phyloP scores from a whole-genome alignment of 2,888 invertebrate genomes.

The Gryllus longicercus region DNA sequence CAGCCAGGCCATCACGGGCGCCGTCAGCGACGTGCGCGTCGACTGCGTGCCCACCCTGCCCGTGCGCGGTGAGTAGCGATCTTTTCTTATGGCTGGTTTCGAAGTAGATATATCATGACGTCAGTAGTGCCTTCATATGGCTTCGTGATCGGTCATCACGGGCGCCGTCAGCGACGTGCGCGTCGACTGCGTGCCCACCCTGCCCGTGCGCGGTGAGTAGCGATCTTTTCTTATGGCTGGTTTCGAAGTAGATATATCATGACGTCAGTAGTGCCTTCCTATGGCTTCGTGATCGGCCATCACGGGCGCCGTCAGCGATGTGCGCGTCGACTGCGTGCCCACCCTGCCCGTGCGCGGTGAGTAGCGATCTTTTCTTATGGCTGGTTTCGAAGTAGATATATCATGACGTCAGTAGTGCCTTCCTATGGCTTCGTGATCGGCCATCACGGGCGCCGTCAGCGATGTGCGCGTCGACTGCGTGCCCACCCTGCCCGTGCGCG shows the following conservation, averaged over 20 bases:
- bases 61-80: constrained; percentile 61
- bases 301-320: constrained; percentile 79
- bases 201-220: constrained; percentile 70
- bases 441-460: constrained; percentile 72
- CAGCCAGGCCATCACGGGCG: constrained; percentile 78
- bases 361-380: constrained; percentile 36
- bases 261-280: constrained; percentile 73
- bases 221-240: too few species aligned
- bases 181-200: constrained; percentile 79
- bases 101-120: too few species aligned
- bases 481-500: constrained; percentile 75
- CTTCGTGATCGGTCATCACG: constrained; percentile 70
- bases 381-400: too few species aligned
- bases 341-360: constrained; percentile 76
- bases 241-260: too few species aligned
- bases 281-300: constrained; percentile 75
- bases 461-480: constrained; percentile 81
- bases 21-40: constrained; percentile 78
- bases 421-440: constrained; percentile 82
- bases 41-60: constrained; percentile 82
- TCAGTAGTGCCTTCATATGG: constrained; percentile 83
- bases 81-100: background rate
- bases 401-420: constrained; percentile 63
- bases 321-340: constrained; percentile 79
- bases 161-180: constrained; percentile 81